Evolutionary conservation across 1,140 invertebrate genomes (phyloP).

Genomic region (Bombyx mandarina): DNA sequence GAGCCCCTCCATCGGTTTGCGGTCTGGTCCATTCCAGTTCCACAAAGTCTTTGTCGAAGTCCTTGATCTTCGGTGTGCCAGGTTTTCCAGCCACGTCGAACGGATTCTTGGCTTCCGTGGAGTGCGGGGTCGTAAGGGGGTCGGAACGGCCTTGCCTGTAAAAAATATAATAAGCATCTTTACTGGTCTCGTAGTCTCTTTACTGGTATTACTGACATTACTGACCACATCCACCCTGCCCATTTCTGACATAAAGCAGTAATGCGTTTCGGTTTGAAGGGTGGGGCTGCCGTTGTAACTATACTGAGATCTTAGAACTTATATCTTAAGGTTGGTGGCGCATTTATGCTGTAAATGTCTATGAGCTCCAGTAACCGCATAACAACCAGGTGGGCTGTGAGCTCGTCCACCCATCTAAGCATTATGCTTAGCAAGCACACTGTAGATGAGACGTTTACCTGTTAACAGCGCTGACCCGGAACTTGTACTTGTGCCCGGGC

Average conservation of each 20-base stretch:
- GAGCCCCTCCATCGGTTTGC: conserved; percentile 87
- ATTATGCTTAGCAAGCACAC: too few species aligned
- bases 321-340: too few species aligned
- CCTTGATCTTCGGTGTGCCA: conserved; percentile 86
- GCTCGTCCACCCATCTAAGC: too few species aligned
- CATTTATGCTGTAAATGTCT: too few species aligned
- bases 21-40: conserved; percentile 95
- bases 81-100: conserved; percentile 80
- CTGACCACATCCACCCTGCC: too few species aligned
- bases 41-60: conserved; percentile 95
- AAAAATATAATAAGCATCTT: neutral
- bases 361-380: too few species aligned
- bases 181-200: neutral
- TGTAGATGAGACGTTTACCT: conserved; percentile 53
- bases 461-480: conserved; percentile 95
- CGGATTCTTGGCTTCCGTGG: conserved; percentile 98
- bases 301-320: too few species aligned
- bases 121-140: conserved; percentile 88
- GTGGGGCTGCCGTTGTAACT: too few species aligned
- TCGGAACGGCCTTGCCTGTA: conserved; percentile 91
- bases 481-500: conserved; percentile 96
- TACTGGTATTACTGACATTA: too few species aligned
- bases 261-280: too few species aligned
- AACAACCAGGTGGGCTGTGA: too few species aligned
- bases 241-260: too few species aligned